A percentile compares a stretch with the other conserved stretches of the same genome.
Evolutionary conservation across 2,797 vertebrate species (phyloP).

Genomic region (Intellagama lesueurii): DNA sequence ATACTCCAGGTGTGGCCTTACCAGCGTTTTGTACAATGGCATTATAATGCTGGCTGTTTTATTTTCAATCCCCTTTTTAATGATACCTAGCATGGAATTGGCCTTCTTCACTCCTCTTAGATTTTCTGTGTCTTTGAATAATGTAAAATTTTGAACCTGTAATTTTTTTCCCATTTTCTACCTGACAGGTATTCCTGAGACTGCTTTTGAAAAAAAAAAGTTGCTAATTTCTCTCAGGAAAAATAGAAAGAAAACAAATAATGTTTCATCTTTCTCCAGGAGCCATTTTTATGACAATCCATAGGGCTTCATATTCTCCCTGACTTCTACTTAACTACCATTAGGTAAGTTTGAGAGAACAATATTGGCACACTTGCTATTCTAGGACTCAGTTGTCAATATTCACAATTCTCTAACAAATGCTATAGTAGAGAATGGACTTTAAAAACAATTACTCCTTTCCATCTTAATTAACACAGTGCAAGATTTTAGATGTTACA

Average conservation of each 20-base stretch:
- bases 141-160: background rate
- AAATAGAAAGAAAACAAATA: background rate
- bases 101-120: too few species aligned
- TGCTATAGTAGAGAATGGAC: background rate
- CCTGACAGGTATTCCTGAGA: background rate
- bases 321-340: background rate
- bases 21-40: too few species aligned
- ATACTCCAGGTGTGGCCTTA: too few species aligned
- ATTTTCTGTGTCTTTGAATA: background rate
- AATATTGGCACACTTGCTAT: background rate
- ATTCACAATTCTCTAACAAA: background rate
- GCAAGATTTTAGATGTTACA: background rate
- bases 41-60: too few species aligned
- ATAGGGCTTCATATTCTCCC: background rate
- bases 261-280: background rate
- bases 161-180: background rate
- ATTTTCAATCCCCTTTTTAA: too few species aligned
- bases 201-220: background rate
- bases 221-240: background rate
- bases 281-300: background rate
- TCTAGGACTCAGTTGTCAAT: background rate
- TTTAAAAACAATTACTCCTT: background rate
- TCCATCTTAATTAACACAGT: background rate
- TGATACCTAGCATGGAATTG: too few species aligned
- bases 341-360: background rate